Percentiles rank a stretch among this genome's conserved stretches.
Evolutionary conservation across 2,888 invertebrate genomes (phyloP).

Genomic region (Melieria omissa): DNA sequence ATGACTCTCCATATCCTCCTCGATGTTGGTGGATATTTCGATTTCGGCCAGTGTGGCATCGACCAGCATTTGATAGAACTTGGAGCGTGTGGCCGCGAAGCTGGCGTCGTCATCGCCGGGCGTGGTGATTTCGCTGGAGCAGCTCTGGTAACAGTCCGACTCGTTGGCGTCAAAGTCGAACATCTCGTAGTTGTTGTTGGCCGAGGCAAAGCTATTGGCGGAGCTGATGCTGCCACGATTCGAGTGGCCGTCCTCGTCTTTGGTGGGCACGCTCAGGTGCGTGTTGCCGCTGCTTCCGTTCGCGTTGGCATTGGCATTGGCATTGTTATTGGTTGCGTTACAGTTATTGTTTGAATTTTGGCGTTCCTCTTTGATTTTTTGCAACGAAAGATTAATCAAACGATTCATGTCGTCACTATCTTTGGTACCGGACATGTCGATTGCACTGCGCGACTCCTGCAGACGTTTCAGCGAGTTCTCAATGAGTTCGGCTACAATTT

Average conservation of each 20-base stretch:
- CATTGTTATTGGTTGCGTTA: conserved; percentile 12
- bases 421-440: conserved; percentile 66
- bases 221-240: conserved; percentile 71
- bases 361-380: conserved; percentile 65
- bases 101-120: conserved; percentile 72
- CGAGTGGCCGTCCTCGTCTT: conserved; percentile 68
- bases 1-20: conserved; percentile 74
- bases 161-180: conserved; percentile 76
- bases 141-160: conserved; percentile 80
- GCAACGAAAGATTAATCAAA: conserved; percentile 64
- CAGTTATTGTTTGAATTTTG: conserved; percentile 37
- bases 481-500: conserved; percentile 73
- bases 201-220: conserved; percentile 72
- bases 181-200: conserved; percentile 72
- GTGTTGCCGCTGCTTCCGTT: conserved; percentile 24
- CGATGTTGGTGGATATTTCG: conserved; percentile 71
- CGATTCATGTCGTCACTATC: conserved; percentile 67
- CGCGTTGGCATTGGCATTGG: background rate
- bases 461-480: conserved; percentile 76
- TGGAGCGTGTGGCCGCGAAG: conserved; percentile 70
- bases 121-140: conserved; percentile 73
- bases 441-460: conserved; percentile 60
- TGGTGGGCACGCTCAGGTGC: conserved; percentile 51
- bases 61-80: conserved; percentile 79
- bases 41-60: conserved; percentile 78